Base-by-base conservation (phyloP, 2,797 vertebrate genomes). In the Miichthys miiuy region DNA sequence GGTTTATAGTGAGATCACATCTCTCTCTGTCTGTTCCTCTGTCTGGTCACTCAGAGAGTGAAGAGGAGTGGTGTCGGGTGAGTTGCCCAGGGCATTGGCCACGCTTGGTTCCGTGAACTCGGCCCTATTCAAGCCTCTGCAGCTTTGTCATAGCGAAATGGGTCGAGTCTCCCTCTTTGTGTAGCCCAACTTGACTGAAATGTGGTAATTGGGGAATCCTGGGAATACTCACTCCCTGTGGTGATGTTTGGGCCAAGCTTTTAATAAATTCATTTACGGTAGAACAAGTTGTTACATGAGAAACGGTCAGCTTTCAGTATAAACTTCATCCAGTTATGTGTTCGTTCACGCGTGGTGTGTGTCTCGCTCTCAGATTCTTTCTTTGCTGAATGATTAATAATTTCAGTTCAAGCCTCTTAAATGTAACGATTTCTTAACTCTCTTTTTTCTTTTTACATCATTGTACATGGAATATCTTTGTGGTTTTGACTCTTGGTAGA, bases 181-280 rank as follows among this genome's bases (percentile, higher is more conserved):
- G 70, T 83, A 81, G 90, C 83, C 87, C 88, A 85, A 82, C 79
- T 79, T 90, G 86, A 91, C 89, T 87, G 86, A 88, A 86, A 93
- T 79, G 79, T 75, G 77, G 64, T 94, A 93, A 93, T 90, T 92
- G 85, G 85, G 70, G 77, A 86, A 81, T 82, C 77, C 82, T 73
- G 83, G 74, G 68, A 38, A 79, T 78, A 82, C 62, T 78, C 52
- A n/a, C 80, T 81, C 81, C 86, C 88, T 9, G 85, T 58, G 80
- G 91, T 73, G 90, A 87, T 72, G 75, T 75, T 77, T 83, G 60
- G 75, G 75, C 75, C 54, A 54, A 57, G 80, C 65, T 72, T 60
- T 86, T 75, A 89, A 57, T 82, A 50, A 81, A 87, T 86, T 63
- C 5, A 90, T 88, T 86, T 80, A 86, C 81, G 78, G 60, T 66